Conservation (phyloP, 2,888 invertebrate species). For the Drosophila sordidula region DNA sequence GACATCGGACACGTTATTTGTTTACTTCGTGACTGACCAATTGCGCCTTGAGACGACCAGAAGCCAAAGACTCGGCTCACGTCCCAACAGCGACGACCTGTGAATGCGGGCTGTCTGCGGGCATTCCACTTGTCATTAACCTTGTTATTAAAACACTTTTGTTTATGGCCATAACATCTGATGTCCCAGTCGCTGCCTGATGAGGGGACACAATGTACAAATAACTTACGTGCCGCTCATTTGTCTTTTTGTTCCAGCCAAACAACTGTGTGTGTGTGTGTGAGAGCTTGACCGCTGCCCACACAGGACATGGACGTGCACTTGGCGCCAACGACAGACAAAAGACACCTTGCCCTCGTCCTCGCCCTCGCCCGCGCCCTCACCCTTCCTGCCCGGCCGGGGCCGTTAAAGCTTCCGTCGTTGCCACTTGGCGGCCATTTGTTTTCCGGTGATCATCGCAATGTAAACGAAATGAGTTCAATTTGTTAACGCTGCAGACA, state of each 20-base stretch:
- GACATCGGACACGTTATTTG: constrained; percentile 53
- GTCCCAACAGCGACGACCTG: constrained; percentile 47
- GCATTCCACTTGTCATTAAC: constrained; percentile 83
- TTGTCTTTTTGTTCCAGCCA: constrained; percentile 59
- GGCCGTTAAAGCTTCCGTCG: constrained; percentile 52
- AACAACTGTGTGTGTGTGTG: constrained; percentile 8
- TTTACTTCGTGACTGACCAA: constrained; percentile 56
- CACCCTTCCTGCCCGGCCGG: constrained; percentile 11
- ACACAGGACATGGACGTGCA: constrained; percentile 10
- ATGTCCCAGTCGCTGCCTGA: constrained; percentile 58
- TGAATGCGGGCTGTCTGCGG: constrained; percentile 39
- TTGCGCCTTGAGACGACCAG: constrained; percentile 32
- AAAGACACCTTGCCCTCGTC: constrained; percentile 22
- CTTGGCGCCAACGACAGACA: constrained; percentile 27
- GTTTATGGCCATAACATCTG: constrained; percentile 79
- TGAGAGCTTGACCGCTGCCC: constrained; percentile 7
- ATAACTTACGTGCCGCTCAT: constrained; percentile 83
- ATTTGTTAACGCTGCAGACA: constrained; percentile 73
- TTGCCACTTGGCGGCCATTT: constrained; percentile 65
- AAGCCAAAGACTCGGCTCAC: constrained; percentile 50
- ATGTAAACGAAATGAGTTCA: constrained; percentile 77
- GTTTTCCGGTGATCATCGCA: constrained; percentile 80
- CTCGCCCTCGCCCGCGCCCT: background rate
- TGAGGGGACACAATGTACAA: constrained; percentile 65
- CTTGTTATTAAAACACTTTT: constrained; percentile 84